Conservation (phyloP, 2,888 invertebrate species). For the Parnassius smintheus region DNA sequence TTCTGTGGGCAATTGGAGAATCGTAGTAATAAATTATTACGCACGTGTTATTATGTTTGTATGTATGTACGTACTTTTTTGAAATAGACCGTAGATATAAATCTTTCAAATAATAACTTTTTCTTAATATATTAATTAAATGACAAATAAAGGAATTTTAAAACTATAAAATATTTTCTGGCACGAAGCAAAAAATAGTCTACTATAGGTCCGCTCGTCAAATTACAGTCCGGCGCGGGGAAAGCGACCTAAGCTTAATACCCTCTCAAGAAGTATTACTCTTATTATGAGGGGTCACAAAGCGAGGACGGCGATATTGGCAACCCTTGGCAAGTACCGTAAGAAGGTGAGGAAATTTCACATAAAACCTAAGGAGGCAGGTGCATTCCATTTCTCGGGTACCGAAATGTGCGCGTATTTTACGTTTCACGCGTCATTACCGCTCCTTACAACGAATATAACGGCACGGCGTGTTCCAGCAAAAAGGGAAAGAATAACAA, state of each 20-base stretch:
- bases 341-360: constrained; percentile 78
- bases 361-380: constrained; percentile 80
- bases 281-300: constrained; percentile 79
- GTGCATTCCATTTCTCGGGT: constrained; percentile 78
- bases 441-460: constrained; percentile 58
- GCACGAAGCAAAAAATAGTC: constrained; percentile 36
- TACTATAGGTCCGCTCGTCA: constrained; percentile 56
- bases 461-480: constrained; percentile 53
- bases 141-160: not conserved
- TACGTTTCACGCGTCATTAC: constrained; percentile 74
- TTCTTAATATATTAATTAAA: no score
- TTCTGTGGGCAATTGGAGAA: no score
- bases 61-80: no score
- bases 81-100: no score
- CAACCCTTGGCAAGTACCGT: constrained; percentile 68
- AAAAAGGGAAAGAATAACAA: constrained; percentile 70
- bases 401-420: constrained; percentile 76
- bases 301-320: constrained; percentile 77
- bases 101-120: no score
- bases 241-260: constrained; percentile 38
- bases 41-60: no score
- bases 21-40: no score
- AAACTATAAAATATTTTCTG: not conserved
- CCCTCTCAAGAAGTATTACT: constrained; percentile 35
- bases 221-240: constrained; percentile 59